Base-by-base conservation (phyloP, 1,140 invertebrate genomes). In the Penaeus chinensis region DNA sequence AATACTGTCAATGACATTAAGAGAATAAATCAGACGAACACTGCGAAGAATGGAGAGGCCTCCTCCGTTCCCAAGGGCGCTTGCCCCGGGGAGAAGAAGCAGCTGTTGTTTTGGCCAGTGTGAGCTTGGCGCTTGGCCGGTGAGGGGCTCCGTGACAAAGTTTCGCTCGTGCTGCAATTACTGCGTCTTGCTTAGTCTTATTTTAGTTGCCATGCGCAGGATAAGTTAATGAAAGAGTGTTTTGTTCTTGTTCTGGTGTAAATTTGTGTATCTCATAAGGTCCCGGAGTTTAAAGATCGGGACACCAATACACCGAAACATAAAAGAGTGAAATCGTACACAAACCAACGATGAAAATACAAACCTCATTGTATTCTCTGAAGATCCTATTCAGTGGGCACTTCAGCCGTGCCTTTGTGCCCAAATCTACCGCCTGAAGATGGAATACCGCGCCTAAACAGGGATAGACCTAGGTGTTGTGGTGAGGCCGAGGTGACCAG, bases 61-160 rank as follows among this genome's bases (percentile, higher is more conserved):
- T 19, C 24, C 37, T 85, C 83, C 83, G 83, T 85, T n/a, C 65
- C 20, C 16, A 63, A 22, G 19, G 13, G 71, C 13, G 42, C 16
- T 78, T 85, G 83, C 74, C 83, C 84, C 84, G 84, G 77, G 84
- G 78, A 62, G 77, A 80, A 86, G 84, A 81, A 78, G 86, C 80
- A 87, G 86, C 86, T 82, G 86, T 82, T 87, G 80, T 87, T 87
- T 79, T 87, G 79, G 74, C 27, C 86, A 87, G 86, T 87, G 86
- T 87, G 86, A 82, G 86, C 86, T 76, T 87, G 86, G 86, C 71
- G 54, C 79, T 82, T 60, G 42, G 24, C 1, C 22, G 24, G 86
- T 87, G 86, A 77, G 86, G 80, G 37, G 20, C 47, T 65, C 86
- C 65, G 37, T 82, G 11, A 27, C 42, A 42, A 82, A 42, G 18